Base-by-base conservation (phyloP, 2,113 vertebrate species). In the Collichthys lucidus region DNA sequence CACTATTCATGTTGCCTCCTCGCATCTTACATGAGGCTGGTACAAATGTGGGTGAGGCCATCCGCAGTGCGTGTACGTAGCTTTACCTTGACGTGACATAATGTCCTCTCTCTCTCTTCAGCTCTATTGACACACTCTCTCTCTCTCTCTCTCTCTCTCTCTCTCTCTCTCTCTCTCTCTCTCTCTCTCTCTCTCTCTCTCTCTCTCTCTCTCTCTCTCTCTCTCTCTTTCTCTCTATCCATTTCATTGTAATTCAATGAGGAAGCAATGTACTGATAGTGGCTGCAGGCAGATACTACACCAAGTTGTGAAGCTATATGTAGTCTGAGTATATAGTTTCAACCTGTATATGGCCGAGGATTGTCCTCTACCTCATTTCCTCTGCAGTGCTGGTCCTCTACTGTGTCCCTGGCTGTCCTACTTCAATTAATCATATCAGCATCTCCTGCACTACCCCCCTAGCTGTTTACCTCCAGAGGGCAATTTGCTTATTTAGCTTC, bases 351-450 rank as follows among this genome's bases (percentile, higher is more conserved):
- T 77, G 82, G 75, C 46, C 1, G 5, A 88, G 77, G 81, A 87
- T 79, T 83, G 92, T 93, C 93, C 93, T 94, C 90, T 87, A 91
- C 85, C 83, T 90, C 29, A 11, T 87, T 90, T 87, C 60, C 87
- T 77, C 87, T 87, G 91, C 86, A 90, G 66, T 80, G 77, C 78
- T 2, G 82, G 83, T 82, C 88, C 85, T 91, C 85, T 90, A n/a
- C 83, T 61, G 82, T 82, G 91, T 92, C 92, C 91, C 91, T 91
- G 86, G 80, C 66, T 91, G 92, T 93, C 92, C 92, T 92, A 91
- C 89, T 94, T 93, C 88, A 93, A 92, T 93, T 93, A 93, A 93
- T 94, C 92, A 94, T 92, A 92, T 91, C 74, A 92, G 85, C 89
- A 82, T 92, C 89, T 87, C 84, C 80, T 22, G 20, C 80, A 53